phyloP scores from a whole-genome alignment of 2,888 invertebrate genomes.

The Drosophila lutescens region DNA sequence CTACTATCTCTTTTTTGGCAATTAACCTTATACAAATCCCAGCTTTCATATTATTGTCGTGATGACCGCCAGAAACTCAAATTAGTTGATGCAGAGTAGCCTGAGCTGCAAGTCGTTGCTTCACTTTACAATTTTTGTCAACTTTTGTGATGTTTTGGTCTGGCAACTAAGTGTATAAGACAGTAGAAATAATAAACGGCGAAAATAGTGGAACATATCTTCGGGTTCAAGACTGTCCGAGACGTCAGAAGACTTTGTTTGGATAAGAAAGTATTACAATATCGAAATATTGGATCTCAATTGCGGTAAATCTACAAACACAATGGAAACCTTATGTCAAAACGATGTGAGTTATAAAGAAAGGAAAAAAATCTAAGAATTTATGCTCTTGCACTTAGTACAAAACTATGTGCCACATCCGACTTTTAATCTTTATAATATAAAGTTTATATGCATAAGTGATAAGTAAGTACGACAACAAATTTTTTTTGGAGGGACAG shows the following conservation, averaged over 20 bases:
- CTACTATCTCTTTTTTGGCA: neutral
- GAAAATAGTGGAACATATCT: neutral
- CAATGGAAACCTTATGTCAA: neutral
- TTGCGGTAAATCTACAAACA: neutral
- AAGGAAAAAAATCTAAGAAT: neutral
- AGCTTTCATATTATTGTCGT: neutral
- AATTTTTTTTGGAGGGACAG: neutral
- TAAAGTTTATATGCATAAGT: no score
- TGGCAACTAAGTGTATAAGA: neutral
- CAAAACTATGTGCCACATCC: neutral
- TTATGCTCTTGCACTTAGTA: neutral
- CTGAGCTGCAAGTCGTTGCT: neutral
- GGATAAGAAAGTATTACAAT: neutral
- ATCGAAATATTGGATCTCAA: neutral
- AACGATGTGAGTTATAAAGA: neutral
- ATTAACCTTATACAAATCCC: neutral
- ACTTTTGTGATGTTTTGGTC: neutral
- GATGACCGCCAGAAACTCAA: neutral
- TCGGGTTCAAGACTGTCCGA: neutral
- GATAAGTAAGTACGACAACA: no score
- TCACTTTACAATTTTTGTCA: neutral
- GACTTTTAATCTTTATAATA: neutral
- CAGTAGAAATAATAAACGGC: neutral
- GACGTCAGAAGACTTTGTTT: neutral
- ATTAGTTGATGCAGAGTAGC: neutral